Evolutionary conservation across 2,888 invertebrate genomes (phyloP).

Genomic region (Cheilosia scutellata): DNA sequence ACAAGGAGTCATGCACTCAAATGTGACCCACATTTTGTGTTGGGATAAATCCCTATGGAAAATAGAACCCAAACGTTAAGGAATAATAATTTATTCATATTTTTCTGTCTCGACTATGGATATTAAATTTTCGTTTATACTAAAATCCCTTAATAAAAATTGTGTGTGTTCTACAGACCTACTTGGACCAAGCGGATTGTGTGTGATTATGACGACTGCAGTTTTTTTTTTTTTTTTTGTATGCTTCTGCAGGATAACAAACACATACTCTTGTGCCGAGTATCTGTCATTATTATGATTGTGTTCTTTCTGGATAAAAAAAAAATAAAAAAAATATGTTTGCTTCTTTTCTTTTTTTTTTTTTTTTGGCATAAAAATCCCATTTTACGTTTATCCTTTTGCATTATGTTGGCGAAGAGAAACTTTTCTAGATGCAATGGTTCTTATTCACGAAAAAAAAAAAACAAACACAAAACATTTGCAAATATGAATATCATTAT

Average conservation of each 20-base stretch:
- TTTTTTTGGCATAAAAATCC: slow-evolving; percentile 16
- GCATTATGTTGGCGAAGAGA: slow-evolving; percentile 16
- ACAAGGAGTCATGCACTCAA: slow-evolving; percentile 47
- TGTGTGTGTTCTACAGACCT: slow-evolving; percentile 58
- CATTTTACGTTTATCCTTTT: slow-evolving; percentile 35
- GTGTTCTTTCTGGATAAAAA: slow-evolving; percentile 8
- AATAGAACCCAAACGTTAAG: slow-evolving; percentile 34
- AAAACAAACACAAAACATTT: slow-evolving; percentile 28
- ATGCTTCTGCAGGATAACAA: slow-evolving; percentile 16
- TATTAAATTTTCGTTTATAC: slow-evolving; percentile 60
- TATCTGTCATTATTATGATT: slow-evolving; percentile 47
- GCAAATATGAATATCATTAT: slow-evolving; percentile 55
- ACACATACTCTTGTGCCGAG: neutral
- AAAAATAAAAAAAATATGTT: neutral
- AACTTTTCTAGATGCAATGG: slow-evolving; percentile 38
- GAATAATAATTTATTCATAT: slow-evolving; percentile 64
- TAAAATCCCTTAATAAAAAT: slow-evolving; percentile 38
- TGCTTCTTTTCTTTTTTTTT: neutral
- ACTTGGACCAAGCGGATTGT: slow-evolving; percentile 47
- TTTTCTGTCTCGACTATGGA: slow-evolving; percentile 66
- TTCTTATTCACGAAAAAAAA: neutral
- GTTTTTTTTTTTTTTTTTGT: slow-evolving; percentile 5
- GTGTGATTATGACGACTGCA: slow-evolving; percentile 63
- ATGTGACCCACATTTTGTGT: slow-evolving; percentile 57
- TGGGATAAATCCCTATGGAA: neutral